phyloP scores from a whole-genome alignment of 2,888 invertebrate species.

The Thymelicus acteon region DNA sequence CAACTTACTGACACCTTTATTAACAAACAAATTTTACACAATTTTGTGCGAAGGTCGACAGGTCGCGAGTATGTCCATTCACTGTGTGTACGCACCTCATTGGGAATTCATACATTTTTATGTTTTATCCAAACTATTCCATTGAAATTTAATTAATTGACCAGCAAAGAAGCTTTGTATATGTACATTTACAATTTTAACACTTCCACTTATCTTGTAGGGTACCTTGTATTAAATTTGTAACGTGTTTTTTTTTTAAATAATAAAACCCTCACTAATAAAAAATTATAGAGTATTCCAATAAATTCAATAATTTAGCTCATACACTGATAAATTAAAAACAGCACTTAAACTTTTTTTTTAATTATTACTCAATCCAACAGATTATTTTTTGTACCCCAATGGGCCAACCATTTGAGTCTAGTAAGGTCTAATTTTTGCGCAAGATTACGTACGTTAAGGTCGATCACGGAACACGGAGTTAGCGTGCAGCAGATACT shows the following conservation, averaged over 20 bases:
- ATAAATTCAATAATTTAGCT: not conserved
- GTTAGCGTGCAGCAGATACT: constrained; percentile 11
- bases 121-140: not conserved
- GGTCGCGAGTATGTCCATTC: constrained; percentile 22
- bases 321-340: not conserved
- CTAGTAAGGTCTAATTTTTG: constrained; percentile 2
- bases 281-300: not conserved
- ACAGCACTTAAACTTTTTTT: not conserved
- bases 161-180: not conserved
- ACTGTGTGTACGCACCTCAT: constrained; percentile 12
- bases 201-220: not conserved
- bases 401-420: not conserved
- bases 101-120: constrained; percentile 13
- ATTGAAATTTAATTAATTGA: not conserved
- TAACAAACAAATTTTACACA: constrained; percentile 11
- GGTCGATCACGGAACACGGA: constrained; percentile 1
- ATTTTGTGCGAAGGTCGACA: constrained; percentile 23
- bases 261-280: not conserved
- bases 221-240: too few relatives aligned
- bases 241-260: too few relatives aligned
- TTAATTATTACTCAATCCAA: too few relatives aligned
- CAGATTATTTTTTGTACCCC: not conserved
- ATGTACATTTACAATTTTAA: not conserved
- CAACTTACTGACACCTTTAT: constrained; percentile 23
- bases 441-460: constrained; percentile 23